A percentile compares a stretch with the other conserved stretches of the same genome.
Evolutionary conservation across 2,888 invertebrate genomes (phyloP).

Genomic region (Neuroscelio doddi): DNA sequence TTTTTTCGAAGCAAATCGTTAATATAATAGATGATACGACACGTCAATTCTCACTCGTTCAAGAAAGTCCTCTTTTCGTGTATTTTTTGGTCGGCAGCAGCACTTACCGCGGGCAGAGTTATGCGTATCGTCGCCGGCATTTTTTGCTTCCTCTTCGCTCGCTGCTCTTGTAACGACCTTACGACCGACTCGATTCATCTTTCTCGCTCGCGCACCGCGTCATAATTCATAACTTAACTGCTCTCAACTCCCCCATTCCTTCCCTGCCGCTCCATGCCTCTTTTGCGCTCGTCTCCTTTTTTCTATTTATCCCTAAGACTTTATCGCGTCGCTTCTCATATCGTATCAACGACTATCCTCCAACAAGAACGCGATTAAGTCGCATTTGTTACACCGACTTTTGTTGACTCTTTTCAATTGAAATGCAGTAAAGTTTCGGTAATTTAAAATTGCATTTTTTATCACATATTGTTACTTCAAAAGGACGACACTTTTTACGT

Average conservation of each 20-base stretch:
- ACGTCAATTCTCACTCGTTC: slow-evolving; percentile 2
- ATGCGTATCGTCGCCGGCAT: slow-evolving; percentile 55
- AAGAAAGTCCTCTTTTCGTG: slow-evolving; percentile 6
- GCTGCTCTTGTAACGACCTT: slow-evolving; percentile 61
- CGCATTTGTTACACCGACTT: too few relatives aligned
- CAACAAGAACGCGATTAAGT: not conserved
- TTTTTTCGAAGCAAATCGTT: too few relatives aligned
- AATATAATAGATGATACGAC: too few relatives aligned
- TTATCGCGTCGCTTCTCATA: slow-evolving; percentile 48
- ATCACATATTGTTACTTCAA: too few relatives aligned
- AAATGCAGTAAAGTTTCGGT: too few relatives aligned
- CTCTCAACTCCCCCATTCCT: slow-evolving; percentile 48
- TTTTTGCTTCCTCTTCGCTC: slow-evolving; percentile 57
- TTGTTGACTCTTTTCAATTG: too few relatives aligned
- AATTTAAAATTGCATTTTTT: too few relatives aligned
- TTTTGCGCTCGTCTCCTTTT: slow-evolving; percentile 23
- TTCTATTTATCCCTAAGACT: slow-evolving; percentile 12
- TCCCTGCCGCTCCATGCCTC: slow-evolving; percentile 39
- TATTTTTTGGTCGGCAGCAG: slow-evolving; percentile 7
- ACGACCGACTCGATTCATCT: slow-evolving; percentile 63
- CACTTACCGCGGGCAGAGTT: slow-evolving; percentile 52
- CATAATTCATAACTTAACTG: slow-evolving; percentile 71
- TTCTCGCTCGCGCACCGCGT: slow-evolving; percentile 58
- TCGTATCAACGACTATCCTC: not conserved
- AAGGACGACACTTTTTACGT: too few relatives aligned